Conservation (phyloP, 1,140 invertebrate genomes). For the Drosophila varians region DNA sequence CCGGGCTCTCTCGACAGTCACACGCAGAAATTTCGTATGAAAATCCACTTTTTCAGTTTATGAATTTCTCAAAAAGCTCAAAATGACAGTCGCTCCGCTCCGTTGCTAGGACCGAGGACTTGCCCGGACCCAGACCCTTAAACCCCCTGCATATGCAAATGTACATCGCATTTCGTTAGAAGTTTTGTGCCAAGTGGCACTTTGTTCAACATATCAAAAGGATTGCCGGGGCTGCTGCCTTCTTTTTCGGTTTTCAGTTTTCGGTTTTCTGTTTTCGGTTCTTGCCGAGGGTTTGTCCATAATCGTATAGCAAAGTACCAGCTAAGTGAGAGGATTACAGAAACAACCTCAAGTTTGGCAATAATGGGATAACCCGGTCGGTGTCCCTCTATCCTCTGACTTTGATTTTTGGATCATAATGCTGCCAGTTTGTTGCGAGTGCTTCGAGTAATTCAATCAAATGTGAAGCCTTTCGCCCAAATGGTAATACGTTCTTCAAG, state of each 20-base stretch:
- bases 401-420: constrained; percentile 13
- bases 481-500: constrained; percentile 27
- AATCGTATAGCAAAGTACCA: constrained; percentile 7
- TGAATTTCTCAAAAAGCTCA: constrained; percentile 80
- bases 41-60: constrained; percentile 82
- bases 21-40: constrained; percentile 78
- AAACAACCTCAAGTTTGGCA: constrained; percentile 21
- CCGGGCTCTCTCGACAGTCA: constrained; percentile 38
- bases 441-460: constrained; percentile 29
- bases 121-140: constrained; percentile 6
- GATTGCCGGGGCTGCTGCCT: constrained; percentile 30
- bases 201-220: constrained; percentile 76
- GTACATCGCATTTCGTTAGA: constrained; percentile 60
- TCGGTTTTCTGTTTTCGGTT: not conserved
- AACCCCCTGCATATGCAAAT: constrained; percentile 59
- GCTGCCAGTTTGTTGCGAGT: constrained; percentile 23
- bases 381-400: not conserved
- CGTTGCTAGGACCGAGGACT: constrained; percentile 21
- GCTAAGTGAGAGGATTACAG: constrained; percentile 37
- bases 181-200: constrained; percentile 72
- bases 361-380: constrained; percentile 33
- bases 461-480: constrained; percentile 20
- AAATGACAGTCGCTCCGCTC: constrained; percentile 69
- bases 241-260: not conserved
- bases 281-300: constrained; percentile 13